A percentile compares a stretch with the other conserved stretches of the same genome.
These are phyloP conservation scores for Diprion similis DNA, from an alignment of 1,140 invertebrate species.

Conservation along the genomic window DNA sequence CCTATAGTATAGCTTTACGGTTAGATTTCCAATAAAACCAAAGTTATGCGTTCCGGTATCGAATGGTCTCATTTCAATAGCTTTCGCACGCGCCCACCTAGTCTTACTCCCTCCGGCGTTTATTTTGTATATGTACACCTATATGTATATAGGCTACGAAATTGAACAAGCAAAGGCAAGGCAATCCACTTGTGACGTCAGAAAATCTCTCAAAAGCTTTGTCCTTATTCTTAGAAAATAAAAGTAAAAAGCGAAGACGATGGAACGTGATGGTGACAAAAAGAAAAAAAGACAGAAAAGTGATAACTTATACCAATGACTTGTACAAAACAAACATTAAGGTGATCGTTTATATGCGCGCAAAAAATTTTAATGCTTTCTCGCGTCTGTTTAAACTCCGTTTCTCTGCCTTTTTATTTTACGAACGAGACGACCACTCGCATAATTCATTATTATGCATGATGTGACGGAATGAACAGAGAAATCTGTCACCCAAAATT, in stretches of 20 bases:
- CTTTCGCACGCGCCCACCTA: background rate
- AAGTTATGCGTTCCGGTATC: slow-evolving; percentile 18
- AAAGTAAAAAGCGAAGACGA: background rate
- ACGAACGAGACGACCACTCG: too few relatives aligned
- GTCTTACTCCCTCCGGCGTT: slow-evolving; percentile 1
- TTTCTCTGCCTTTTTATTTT: too few relatives aligned
- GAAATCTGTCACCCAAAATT: too few relatives aligned
- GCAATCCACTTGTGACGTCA: background rate
- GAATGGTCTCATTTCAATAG: slow-evolving; percentile 27
- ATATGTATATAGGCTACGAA: background rate
- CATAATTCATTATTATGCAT: too few relatives aligned
- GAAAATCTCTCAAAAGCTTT: slow-evolving; percentile 5
- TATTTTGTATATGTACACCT: background rate
- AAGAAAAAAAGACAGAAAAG: too few relatives aligned
- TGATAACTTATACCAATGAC: too few relatives aligned
- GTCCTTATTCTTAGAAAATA: background rate
- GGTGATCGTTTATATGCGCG: too few relatives aligned
- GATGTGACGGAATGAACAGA: too few relatives aligned
- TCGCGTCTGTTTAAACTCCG: too few relatives aligned
- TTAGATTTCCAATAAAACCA: slow-evolving; percentile 14
- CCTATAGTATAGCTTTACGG: background rate
- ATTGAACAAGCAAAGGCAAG: background rate
- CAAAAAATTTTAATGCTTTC: too few relatives aligned
- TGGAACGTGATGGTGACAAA: too few relatives aligned
- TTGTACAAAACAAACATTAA: too few relatives aligned